Evolutionary conservation across 2,113 vertebrate species (phyloP).

Genomic region (Litocranius walleri): DNA sequence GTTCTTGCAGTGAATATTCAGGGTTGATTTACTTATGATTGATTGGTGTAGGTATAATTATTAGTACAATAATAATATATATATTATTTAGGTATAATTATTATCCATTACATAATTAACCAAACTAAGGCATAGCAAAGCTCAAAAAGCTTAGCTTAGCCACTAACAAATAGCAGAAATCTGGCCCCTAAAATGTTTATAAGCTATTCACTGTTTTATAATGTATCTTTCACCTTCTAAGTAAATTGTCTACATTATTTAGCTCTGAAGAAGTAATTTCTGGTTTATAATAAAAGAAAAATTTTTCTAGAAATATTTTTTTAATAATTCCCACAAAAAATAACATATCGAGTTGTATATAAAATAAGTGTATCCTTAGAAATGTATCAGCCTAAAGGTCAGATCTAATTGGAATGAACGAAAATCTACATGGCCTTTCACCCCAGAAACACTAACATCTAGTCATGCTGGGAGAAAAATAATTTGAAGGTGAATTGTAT

Average conservation of each 20-base stretch:
- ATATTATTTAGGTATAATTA: background rate
- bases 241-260: background rate
- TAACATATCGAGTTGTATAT: background rate
- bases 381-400: background rate
- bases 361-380: background rate
- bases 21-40: background rate
- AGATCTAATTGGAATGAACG: background rate
- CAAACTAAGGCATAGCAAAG: background rate
- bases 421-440: background rate
- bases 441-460: background rate
- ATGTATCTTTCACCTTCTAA: background rate
- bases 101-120: background rate
- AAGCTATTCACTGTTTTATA: background rate
- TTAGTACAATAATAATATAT: background rate
- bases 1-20: background rate
- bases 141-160: background rate
- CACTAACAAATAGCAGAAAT: background rate
- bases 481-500: background rate
- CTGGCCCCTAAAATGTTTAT: background rate
- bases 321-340: background rate
- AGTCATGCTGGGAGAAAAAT: background rate
- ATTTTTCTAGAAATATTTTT: background rate
- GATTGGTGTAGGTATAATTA: background rate
- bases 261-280: background rate
- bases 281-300: background rate